Evolutionary conservation across 2,888 invertebrate species (phyloP).

Genomic region (Perithous albicinctus): DNA sequence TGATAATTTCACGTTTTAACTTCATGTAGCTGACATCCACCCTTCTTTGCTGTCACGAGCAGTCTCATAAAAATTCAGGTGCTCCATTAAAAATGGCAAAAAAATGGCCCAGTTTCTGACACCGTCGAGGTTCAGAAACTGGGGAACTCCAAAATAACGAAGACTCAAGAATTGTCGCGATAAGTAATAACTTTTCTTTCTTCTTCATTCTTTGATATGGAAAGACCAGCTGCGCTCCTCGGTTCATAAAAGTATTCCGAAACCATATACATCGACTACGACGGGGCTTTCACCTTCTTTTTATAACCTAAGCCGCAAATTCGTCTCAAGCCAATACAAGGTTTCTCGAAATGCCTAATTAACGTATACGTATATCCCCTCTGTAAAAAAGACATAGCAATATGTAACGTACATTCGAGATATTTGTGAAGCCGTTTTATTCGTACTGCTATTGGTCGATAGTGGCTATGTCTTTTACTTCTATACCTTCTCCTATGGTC

Average conservation of each 20-base stretch:
- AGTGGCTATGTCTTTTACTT: no score
- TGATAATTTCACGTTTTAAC: constrained; percentile 36
- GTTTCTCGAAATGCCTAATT: constrained; percentile 62
- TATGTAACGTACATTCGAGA: no score
- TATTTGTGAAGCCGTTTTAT: no score
- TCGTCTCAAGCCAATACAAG: constrained; percentile 48
- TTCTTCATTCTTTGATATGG: constrained; percentile 13
- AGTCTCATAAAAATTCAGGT: not conserved
- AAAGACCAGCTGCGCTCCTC: constrained; percentile 48
- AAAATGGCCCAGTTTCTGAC: no score
- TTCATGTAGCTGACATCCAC: not conserved
- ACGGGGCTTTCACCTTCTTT: constrained; percentile 37
- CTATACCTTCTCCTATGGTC: no score
- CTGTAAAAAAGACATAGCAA: no score
- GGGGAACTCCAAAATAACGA: not conserved
- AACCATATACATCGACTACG: constrained; percentile 67
- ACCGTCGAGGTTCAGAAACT: no score
- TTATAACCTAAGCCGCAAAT: constrained; percentile 54
- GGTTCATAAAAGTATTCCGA: constrained; percentile 70
- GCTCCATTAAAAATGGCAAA: not conserved
- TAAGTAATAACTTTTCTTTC: not conserved
- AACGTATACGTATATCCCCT: constrained; percentile 9
- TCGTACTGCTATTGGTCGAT: no score
- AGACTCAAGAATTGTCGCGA: not conserved
- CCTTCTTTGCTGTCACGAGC: not conserved